Percentiles rank a stretch among this genome's conserved stretches.
Evolutionary conservation across 2,888 invertebrate species (phyloP).

Genomic region (Cyrtodaria siliqua): DNA sequence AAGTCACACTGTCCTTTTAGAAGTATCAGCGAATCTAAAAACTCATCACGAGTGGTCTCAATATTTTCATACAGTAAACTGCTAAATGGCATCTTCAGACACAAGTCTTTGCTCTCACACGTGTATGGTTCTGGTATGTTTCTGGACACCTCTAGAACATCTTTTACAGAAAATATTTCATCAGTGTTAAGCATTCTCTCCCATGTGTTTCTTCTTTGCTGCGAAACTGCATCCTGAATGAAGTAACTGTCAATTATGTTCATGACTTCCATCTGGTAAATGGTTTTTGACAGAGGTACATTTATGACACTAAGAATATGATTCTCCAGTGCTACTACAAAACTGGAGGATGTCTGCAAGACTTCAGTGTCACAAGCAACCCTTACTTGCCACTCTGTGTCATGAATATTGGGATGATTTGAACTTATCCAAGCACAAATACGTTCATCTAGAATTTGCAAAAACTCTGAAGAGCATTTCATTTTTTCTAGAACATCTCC

Average conservation of each 20-base stretch:
- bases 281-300: conserved; percentile 51
- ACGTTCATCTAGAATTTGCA: conserved; percentile 10
- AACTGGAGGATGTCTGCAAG: conserved; percentile 39
- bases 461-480: conserved; percentile 11
- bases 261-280: conserved; percentile 49
- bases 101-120: conserved; percentile 32
- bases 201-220: conserved; percentile 29
- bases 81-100: conserved; percentile 60
- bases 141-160: conserved; percentile 45
- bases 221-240: conserved; percentile 19
- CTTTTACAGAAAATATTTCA: conserved; percentile 29
- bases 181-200: conserved; percentile 17
- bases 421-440: conserved; percentile 9
- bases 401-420: neutral
- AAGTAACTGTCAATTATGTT: conserved; percentile 52
- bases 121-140: conserved; percentile 65
- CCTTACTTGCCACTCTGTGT: conserved; percentile 44
- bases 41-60: conserved; percentile 54
- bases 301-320: conserved; percentile 43
- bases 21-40: conserved; percentile 37
- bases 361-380: conserved; percentile 53
- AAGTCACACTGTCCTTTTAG: conserved; percentile 48
- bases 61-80: conserved; percentile 32
- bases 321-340: conserved; percentile 56
- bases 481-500: conserved; percentile 36